These are phyloP conservation scores for Nymphalis urticae DNA, from an alignment of 2,888 invertebrate genomes.

Conservation along the genomic window DNA sequence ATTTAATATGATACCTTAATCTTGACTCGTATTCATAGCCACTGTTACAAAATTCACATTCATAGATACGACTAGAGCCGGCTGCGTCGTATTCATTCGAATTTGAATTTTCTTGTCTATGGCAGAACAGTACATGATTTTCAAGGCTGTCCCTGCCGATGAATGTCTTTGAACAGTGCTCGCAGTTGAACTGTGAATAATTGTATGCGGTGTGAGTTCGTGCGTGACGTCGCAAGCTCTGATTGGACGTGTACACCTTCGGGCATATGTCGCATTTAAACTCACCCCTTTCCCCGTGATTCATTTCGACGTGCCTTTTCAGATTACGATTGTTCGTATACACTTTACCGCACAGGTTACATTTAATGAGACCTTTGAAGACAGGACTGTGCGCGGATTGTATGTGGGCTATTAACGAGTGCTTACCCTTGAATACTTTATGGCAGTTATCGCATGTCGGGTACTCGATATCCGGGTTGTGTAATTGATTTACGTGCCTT, in stretches of 20 bases:
- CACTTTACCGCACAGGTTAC: constrained; percentile 56
- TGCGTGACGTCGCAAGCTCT: constrained; percentile 58
- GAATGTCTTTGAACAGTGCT: constrained; percentile 45
- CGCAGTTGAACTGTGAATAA: constrained; percentile 44
- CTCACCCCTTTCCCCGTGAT: constrained; percentile 57
- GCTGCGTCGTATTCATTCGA: constrained; percentile 33
- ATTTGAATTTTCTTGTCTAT: constrained; percentile 30
- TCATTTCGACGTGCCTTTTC: constrained; percentile 62
- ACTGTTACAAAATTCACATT: constrained; percentile 54
- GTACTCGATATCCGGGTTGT: constrained; percentile 57
- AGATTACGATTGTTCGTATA: constrained; percentile 62
- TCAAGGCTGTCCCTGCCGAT: constrained; percentile 47
- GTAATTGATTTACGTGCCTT: constrained; percentile 59
- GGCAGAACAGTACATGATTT: constrained; percentile 42
- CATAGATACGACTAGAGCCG: constrained; percentile 27
- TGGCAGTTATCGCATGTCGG: constrained; percentile 61
- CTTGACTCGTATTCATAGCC: constrained; percentile 51
- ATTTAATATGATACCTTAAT: constrained; percentile 60
- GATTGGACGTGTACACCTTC: constrained; percentile 64
- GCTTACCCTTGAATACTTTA: constrained; percentile 58
- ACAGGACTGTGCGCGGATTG: constrained; percentile 48
- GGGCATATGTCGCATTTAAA: constrained; percentile 62
- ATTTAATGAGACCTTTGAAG: constrained; percentile 49
- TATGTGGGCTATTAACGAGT: constrained; percentile 58
- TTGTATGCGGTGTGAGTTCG: constrained; percentile 45